phyloP scores from a whole-genome alignment of 1,140 invertebrate species.

The Pseudomyrmex concolor region DNA sequence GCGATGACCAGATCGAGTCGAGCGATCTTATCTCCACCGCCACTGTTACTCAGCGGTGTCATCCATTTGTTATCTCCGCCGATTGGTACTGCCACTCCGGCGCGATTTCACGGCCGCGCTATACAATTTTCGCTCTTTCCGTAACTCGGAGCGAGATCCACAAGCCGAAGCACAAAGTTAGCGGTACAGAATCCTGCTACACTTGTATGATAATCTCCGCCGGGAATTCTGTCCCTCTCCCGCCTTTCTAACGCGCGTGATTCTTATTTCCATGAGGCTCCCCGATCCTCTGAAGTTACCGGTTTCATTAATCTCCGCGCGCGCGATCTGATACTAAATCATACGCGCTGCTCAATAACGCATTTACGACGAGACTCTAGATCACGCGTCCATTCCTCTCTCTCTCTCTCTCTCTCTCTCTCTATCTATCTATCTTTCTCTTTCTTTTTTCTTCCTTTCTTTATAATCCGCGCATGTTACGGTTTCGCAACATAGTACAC shows the following conservation, averaged over 20 bases:
- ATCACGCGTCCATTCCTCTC: conserved; percentile 11
- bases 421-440: too few relatives aligned
- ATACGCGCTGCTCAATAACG: conserved; percentile 47
- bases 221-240: neutral
- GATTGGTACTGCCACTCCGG: conserved; percentile 75
- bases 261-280: conserved; percentile 38
- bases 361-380: conserved; percentile 42
- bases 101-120: conserved; percentile 60
- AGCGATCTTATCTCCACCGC: conserved; percentile 72
- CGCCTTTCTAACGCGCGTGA: conserved; percentile 5
- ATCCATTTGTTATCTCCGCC: conserved; percentile 78
- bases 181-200: conserved; percentile 38
- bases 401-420: too few relatives aligned
- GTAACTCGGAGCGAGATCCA: conserved; percentile 43
- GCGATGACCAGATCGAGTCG: neutral
- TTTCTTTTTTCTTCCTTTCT: neutral
- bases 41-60: conserved; percentile 73
- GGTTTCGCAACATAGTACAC: conserved; percentile 24
- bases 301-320: conserved; percentile 58
- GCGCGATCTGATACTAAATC: conserved; percentile 59
- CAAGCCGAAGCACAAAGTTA: conserved; percentile 26
- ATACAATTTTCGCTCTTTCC: conserved; percentile 68
- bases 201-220: conserved; percentile 49
- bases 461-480: conserved; percentile 44
- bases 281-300: conserved; percentile 54